A percentile compares a stretch with the other conserved stretches of the same genome.
These are phyloP conservation scores for Neostethus bicornis DNA, from an alignment of 2,797 vertebrate species.

Conservation along the genomic window DNA sequence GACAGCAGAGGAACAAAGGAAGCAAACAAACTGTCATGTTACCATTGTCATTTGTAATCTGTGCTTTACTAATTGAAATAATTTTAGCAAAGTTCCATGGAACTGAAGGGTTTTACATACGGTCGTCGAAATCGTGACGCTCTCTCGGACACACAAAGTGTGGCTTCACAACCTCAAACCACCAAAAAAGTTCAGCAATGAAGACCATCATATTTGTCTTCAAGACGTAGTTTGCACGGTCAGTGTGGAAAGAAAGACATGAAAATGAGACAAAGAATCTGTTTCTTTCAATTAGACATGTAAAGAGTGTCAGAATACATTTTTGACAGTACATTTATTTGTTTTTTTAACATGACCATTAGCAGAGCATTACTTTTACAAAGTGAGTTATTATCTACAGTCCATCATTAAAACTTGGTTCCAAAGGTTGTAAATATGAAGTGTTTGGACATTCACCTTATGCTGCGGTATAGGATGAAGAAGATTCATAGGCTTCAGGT, in stretches of 20 bases:
- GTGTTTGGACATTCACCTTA: conserved; percentile 80
- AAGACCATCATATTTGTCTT: conserved; percentile 95
- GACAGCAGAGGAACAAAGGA: background rate
- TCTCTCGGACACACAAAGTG: conserved; percentile 94
- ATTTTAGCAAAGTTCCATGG: background rate
- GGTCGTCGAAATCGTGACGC: conserved; percentile 89
- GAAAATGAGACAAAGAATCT: too few relatives aligned
- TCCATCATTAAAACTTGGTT: background rate
- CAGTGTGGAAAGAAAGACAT: background rate
- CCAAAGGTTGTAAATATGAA: background rate
- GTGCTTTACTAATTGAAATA: background rate
- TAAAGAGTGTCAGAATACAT: background rate
- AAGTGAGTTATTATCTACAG: background rate
- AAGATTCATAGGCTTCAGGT: conserved; percentile 91
- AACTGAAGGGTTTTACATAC: conserved; percentile 65
- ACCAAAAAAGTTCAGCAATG: conserved; percentile 97
- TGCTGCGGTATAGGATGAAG: conserved; percentile 89
- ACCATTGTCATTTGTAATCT: background rate
- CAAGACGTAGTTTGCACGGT: conserved; percentile 7
- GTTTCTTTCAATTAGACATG: background rate
- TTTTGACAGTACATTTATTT: background rate
- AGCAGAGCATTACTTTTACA: too few relatives aligned
- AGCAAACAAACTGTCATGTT: background rate
- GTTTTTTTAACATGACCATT: too few relatives aligned
- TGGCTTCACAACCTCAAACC: conserved; percentile 94